Conservation (phyloP, 2,888 invertebrate genomes). For the Drosophila neutralis region DNA sequence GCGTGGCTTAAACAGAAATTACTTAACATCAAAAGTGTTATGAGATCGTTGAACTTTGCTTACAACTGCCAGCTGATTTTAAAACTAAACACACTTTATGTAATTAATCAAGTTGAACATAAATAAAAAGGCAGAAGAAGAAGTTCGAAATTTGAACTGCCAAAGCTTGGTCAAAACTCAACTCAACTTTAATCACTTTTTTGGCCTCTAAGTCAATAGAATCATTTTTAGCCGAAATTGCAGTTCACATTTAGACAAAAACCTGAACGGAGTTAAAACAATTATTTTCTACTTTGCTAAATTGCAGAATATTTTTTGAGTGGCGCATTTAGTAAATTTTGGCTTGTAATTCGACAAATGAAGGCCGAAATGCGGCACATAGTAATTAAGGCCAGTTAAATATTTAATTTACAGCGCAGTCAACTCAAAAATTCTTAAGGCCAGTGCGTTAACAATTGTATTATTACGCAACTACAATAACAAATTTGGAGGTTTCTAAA, state of each 20-base stretch:
- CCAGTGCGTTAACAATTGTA: neutral
- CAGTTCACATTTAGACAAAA: neutral
- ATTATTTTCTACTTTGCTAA: neutral
- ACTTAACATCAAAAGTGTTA: neutral
- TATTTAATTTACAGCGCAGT: neutral
- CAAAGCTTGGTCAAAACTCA: neutral
- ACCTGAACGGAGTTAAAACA: neutral
- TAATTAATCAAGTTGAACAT: neutral
- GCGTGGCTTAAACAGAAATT: slow-evolving; percentile 2
- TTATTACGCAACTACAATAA: neutral
- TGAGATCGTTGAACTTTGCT: neutral
- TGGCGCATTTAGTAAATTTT: neutral
- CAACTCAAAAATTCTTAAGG: slow-evolving; percentile 5
- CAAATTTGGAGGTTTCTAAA: too few species aligned
- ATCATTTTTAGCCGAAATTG: neutral
- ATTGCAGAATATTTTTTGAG: neutral
- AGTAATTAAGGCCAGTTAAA: slow-evolving; percentile 4
- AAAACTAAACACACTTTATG: neutral
- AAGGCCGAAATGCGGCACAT: slow-evolving; percentile 31
- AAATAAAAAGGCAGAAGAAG: neutral
- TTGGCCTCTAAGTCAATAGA: neutral
- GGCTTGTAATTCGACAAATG: neutral
- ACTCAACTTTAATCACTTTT: neutral
- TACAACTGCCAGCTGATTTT: neutral
- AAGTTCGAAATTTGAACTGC: neutral